These are phyloP conservation scores for Hypsopygia costalis DNA, from an alignment of 2,888 invertebrate species.

Conservation along the genomic window DNA sequence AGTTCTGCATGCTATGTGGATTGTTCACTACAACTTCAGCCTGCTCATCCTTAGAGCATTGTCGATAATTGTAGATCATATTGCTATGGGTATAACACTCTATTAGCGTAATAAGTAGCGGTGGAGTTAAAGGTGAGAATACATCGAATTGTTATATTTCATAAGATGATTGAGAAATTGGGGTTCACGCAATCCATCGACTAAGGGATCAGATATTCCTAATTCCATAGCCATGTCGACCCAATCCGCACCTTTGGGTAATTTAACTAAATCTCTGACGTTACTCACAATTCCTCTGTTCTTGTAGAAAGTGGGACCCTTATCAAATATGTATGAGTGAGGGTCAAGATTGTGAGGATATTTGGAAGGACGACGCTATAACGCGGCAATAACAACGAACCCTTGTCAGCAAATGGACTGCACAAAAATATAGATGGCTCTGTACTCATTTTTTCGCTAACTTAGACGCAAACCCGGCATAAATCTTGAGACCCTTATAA, in stretches of 20 bases:
- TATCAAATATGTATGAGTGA: slow-evolving; percentile 60
- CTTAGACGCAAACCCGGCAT: slow-evolving; percentile 46
- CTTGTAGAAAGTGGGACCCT: slow-evolving; percentile 23
- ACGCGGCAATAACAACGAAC: slow-evolving; percentile 51
- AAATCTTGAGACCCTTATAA: slow-evolving; percentile 53
- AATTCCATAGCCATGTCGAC: slow-evolving; percentile 1
- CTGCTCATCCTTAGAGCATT: too few relatives aligned
- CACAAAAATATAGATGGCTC: slow-evolving; percentile 48
- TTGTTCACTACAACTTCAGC: too few relatives aligned
- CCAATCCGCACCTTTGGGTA: slow-evolving; percentile 17
- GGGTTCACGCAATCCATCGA: not conserved
- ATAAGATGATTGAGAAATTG: too few relatives aligned
- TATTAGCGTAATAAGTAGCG: too few relatives aligned
- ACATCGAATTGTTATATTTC: too few relatives aligned
- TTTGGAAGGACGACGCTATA: slow-evolving; percentile 33
- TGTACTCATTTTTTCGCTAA: slow-evolving; percentile 47
- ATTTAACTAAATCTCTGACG: slow-evolving; percentile 34
- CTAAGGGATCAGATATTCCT: slow-evolving; percentile 1
- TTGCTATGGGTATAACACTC: too few relatives aligned
- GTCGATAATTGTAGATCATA: too few relatives aligned
- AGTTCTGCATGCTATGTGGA: too few relatives aligned
- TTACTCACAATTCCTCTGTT: slow-evolving; percentile 34
- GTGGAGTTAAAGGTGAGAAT: too few relatives aligned
- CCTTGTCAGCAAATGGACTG: slow-evolving; percentile 62
- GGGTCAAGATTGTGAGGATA: slow-evolving; percentile 43